A percentile compares a stretch with the other conserved stretches of the same genome.
Evolutionary conservation across 2,113 vertebrate genomes (phyloP).

Genomic region (Ivindomyrus marchei): DNA sequence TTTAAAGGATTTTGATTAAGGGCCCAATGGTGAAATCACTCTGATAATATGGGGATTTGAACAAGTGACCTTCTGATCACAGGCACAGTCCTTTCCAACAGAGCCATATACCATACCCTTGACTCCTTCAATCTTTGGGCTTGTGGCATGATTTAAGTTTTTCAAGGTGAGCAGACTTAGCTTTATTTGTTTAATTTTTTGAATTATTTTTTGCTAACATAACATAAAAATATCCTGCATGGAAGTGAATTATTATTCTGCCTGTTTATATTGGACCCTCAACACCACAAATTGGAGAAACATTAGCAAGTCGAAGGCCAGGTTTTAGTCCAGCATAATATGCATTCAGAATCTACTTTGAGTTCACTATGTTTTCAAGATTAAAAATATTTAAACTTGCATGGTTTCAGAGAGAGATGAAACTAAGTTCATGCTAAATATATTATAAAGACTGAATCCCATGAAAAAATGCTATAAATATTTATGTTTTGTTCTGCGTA

Average conservation of each 20-base stretch:
- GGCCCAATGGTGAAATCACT: background rate
- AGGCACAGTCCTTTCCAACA: background rate
- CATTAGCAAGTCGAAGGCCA: background rate
- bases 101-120: background rate
- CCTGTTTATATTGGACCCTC: background rate
- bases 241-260: background rate
- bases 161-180: background rate
- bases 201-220: background rate
- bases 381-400: background rate
- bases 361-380: background rate
- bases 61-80: background rate
- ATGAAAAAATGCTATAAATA: background rate
- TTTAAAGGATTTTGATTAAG: background rate
- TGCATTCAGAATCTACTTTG: background rate
- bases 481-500: background rate
- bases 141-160: background rate
- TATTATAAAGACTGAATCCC: background rate
- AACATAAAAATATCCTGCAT: background rate
- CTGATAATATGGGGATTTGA: background rate
- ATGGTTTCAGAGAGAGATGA: background rate
- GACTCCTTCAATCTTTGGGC: background rate
- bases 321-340: background rate
- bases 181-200: background rate
- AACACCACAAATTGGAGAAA: background rate
- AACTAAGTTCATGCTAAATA: background rate